phyloP scores from a whole-genome alignment of 2,797 vertebrate species.

The Dryobates pubescens region DNA sequence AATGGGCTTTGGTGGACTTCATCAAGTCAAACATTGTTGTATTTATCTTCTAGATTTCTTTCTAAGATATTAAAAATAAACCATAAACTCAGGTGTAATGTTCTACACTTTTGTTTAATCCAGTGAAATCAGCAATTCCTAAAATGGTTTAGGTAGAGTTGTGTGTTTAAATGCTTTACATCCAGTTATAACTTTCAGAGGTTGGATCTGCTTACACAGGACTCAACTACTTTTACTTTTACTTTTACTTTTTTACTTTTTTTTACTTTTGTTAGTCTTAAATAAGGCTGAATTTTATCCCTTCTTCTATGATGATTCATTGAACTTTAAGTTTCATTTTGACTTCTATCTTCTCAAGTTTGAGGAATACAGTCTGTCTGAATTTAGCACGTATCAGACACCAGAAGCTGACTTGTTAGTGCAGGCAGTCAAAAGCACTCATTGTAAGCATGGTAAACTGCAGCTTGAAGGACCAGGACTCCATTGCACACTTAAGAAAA shows the following conservation, averaged over 20 bases:
- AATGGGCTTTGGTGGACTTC: neutral
- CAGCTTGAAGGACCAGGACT: neutral
- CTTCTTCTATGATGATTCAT: neutral
- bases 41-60: neutral
- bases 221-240: neutral
- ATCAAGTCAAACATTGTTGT: neutral
- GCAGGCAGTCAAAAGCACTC: neutral
- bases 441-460: neutral
- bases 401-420: neutral
- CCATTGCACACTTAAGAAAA: neutral
- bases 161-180: neutral
- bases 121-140: neutral
- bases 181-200: neutral
- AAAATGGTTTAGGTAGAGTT: neutral
- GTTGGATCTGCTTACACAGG: neutral
- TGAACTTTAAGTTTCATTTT: neutral
- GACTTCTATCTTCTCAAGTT: neutral
- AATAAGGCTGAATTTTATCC: neutral
- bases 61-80: conserved; percentile 7
- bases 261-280: neutral
- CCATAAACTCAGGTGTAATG: neutral
- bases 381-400: neutral
- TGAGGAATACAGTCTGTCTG: neutral
- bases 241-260: too few relatives aligned
- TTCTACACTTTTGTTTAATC: neutral